Conservation (phyloP, 2,888 invertebrate genomes). For the Fabriciana adippe region DNA sequence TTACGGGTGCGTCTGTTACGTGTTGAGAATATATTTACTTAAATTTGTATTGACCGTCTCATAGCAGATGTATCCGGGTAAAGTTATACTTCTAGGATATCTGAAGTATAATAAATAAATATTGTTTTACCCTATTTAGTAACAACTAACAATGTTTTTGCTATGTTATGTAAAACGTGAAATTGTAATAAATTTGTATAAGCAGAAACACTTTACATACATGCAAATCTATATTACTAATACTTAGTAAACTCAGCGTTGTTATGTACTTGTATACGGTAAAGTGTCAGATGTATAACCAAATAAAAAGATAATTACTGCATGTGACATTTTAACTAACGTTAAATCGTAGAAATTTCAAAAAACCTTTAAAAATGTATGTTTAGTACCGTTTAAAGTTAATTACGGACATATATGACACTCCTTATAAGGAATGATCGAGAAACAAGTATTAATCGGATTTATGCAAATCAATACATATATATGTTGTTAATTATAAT, state of each 20-base stretch:
- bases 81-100: neutral
- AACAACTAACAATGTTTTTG: too few relatives aligned
- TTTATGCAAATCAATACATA: slow-evolving; percentile 11
- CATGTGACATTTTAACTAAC: neutral
- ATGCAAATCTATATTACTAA: too few relatives aligned
- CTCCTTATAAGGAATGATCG: slow-evolving; percentile 10
- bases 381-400: neutral
- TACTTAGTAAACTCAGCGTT: too few relatives aligned
- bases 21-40: slow-evolving; percentile 26
- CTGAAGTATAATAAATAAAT: neutral
- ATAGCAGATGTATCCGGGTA: slow-evolving; percentile 11
- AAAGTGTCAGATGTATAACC: neutral
- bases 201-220: too few relatives aligned
- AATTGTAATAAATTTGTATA: too few relatives aligned
- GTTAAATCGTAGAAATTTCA: neutral
- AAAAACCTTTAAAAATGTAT: slow-evolving; percentile 8
- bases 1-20: slow-evolving; percentile 23
- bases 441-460: slow-evolving; percentile 15
- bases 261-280: too few relatives aligned
- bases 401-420: slow-evolving; percentile 11
- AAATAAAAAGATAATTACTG: slow-evolving; percentile 13
- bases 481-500: slow-evolving; percentile 22
- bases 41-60: neutral
- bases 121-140: neutral
- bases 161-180: too few relatives aligned